phyloP scores from a whole-genome alignment of 2,888 invertebrate genomes.

The Carabus problematicus region DNA sequence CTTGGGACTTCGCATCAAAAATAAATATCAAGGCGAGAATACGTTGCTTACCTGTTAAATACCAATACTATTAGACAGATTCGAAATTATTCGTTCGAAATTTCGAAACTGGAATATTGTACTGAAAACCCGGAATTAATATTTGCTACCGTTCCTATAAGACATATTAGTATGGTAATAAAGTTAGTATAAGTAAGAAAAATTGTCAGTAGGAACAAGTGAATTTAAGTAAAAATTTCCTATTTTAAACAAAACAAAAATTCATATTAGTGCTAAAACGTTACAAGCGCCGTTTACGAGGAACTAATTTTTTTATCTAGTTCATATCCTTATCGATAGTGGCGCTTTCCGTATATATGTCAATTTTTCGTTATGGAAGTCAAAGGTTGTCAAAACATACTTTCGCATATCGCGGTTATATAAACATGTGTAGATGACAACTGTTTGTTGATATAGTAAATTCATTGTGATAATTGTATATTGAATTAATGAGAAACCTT shows the following conservation, averaged over 20 bases:
- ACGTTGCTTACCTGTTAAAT: too few species aligned
- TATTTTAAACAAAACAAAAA: too few species aligned
- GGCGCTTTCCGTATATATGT: slow-evolving; percentile 12
- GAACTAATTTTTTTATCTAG: slow-evolving; percentile 7
- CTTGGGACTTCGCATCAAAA: too few species aligned
- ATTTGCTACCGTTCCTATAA: too few species aligned
- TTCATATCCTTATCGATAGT: background rate
- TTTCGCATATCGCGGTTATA: slow-evolving; percentile 27
- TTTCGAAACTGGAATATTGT: too few species aligned
- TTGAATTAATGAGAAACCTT: slow-evolving; percentile 18
- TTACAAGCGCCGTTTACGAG: slow-evolving; percentile 15
- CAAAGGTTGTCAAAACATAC: slow-evolving; percentile 41
- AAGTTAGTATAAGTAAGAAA: too few species aligned
- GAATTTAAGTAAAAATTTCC: slow-evolving; percentile 1
- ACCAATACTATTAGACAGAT: too few species aligned
- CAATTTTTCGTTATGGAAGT: slow-evolving; percentile 34
- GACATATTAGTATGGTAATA: too few species aligned
- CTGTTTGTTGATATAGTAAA: slow-evolving; percentile 29
- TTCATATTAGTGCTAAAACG: too few species aligned
- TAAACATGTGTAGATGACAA: slow-evolving; percentile 41
- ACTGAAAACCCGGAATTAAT: too few species aligned
- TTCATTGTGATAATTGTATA: slow-evolving; percentile 15
- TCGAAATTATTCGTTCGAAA: too few species aligned
- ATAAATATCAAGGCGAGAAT: too few species aligned
- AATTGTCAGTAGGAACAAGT: background rate